These are phyloP conservation scores for Loris lydekkerianus DNA, from an alignment of 2,797 vertebrate genomes.

Conservation along the genomic window DNA sequence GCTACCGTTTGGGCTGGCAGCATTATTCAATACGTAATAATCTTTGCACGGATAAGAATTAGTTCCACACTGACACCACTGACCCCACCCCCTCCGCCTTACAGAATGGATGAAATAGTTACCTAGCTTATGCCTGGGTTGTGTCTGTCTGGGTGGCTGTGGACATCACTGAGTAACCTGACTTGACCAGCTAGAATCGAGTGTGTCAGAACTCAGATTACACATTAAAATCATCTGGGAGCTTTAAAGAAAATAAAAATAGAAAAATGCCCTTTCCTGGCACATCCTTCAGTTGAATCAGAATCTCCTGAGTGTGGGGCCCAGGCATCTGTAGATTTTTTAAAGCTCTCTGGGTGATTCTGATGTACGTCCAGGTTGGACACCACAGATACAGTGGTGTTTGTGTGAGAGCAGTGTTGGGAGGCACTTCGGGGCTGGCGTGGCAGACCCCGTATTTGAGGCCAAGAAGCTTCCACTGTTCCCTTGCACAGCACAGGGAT, in stretches of 20 bases:
- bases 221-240: neutral
- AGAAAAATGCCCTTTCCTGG: neutral
- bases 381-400: fast-evolving
- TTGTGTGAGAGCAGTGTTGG: neutral
- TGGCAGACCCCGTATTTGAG: neutral
- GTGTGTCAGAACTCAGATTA: neutral
- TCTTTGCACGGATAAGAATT: neutral
- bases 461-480: neutral
- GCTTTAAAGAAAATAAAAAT: neutral
- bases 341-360: neutral
- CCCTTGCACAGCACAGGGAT: neutral
- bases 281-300: fast-evolving
- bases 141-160: neutral
- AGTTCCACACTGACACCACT: neutral
- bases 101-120: fast-evolving
- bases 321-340: neutral
- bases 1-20: neutral
- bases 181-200: neutral
- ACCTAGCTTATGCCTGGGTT: neutral
- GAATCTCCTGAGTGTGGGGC: neutral
- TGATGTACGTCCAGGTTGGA: neutral
- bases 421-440: neutral
- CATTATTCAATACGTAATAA: neutral
- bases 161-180: neutral
- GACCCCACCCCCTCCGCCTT: neutral